These are phyloP conservation scores for Eristalis tenax DNA, from an alignment of 2,888 invertebrate genomes.

Conservation along the genomic window DNA sequence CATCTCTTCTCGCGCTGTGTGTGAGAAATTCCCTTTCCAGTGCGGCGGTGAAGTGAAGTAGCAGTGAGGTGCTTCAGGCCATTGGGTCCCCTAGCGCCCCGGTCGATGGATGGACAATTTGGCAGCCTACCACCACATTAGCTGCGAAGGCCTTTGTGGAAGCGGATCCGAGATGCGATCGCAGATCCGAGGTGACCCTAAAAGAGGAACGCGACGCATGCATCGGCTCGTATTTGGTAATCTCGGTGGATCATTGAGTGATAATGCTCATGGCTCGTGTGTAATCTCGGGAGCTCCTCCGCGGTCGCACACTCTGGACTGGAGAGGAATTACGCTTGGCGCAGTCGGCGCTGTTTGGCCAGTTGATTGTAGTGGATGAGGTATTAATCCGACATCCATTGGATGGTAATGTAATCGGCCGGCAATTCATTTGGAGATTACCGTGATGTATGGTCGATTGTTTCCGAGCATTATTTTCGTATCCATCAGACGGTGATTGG, in stretches of 20 bases:
- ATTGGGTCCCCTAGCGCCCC: background rate
- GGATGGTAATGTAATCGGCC: conserved; percentile 31
- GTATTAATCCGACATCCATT: conserved; percentile 35
- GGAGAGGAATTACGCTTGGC: conserved; percentile 34
- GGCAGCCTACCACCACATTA: background rate
- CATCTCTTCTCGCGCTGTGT: conserved; percentile 59
- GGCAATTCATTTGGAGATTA: conserved; percentile 54
- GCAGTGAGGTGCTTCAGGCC: conserved; percentile 31
- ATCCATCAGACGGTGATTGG: conserved; percentile 54
- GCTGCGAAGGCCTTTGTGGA: conserved; percentile 46
- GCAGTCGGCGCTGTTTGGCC: background rate
- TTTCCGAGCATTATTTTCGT: conserved; percentile 26
- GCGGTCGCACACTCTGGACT: background rate
- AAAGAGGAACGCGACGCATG: conserved; percentile 41
- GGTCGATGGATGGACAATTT: conserved; percentile 35
- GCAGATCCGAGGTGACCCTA: conserved; percentile 55
- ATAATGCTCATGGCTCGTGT: conserved; percentile 63
- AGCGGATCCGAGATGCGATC: conserved; percentile 51
- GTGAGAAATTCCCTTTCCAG: conserved; percentile 62
- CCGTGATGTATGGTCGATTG: conserved; percentile 50
- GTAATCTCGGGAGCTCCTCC: background rate
- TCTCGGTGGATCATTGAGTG: conserved; percentile 35
- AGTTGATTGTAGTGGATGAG: conserved; percentile 34
- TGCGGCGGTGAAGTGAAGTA: conserved; percentile 23
- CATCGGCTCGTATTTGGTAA: conserved; percentile 55